A percentile compares a stretch with the other conserved stretches of the same genome.
phyloP scores from a whole-genome alignment of 2,113 vertebrate genomes.

The Grammomys dolichurus region DNA sequence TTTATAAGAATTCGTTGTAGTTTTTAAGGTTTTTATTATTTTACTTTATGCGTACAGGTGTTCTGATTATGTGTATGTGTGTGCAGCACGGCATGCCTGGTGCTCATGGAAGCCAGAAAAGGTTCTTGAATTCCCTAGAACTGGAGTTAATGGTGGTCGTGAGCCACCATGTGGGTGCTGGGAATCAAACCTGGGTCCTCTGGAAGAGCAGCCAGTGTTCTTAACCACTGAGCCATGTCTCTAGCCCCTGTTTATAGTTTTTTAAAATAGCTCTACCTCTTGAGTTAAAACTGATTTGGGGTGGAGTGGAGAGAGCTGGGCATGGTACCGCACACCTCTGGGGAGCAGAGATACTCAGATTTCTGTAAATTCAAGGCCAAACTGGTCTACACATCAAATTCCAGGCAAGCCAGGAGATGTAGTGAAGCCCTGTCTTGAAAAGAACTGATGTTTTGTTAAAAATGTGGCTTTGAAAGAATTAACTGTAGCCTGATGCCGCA shows the following conservation, averaged over 20 bases:
- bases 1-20: not conserved
- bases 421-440: not conserved
- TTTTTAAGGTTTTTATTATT: not conserved
- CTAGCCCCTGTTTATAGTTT: not conserved
- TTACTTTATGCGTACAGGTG: not conserved
- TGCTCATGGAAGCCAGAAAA: not conserved
- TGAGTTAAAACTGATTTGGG: slow-evolving; percentile 39
- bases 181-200: not conserved
- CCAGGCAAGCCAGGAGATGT: not conserved
- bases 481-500: not conserved
- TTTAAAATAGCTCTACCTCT: not conserved
- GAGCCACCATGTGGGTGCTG: not conserved
- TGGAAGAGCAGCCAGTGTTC: not conserved
- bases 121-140: not conserved
- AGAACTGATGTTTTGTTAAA: not conserved
- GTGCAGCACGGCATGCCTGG: not conserved
- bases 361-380: not conserved
- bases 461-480: not conserved
- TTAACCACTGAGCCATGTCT: not conserved
- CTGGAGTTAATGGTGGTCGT: not conserved
- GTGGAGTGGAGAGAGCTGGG: not conserved
- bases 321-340: not conserved
- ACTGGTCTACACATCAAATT: not conserved
- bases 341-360: not conserved
- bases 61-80: not conserved